Evolutionary conservation across 2,888 invertebrate genomes (phyloP), one percentile per base, ranked within the genome.

Genomic region (Penaeus monodon): DNA sequence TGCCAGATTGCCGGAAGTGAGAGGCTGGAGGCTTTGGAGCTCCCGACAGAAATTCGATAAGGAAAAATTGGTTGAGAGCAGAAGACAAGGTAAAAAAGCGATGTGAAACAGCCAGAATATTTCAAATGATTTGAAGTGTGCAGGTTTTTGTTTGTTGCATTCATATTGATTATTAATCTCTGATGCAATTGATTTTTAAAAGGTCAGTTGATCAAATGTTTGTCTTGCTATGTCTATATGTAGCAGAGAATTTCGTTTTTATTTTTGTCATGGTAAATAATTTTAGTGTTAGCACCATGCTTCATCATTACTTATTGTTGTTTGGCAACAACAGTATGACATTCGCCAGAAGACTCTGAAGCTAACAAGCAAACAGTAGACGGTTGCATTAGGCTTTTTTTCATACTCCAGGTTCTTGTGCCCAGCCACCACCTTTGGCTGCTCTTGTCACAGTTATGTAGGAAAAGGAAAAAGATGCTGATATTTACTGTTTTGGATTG

Each of bases 361-460:
- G 93, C 93, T 99, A 85, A 99, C 99, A n/a, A 0, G 99, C 99
- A 0, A 99, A 99, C 93, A 98, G 98, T 85, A 99, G 99, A 99
- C 91, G 99, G 99, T 20, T 99, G 99, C 92, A n/a, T 94, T 99
- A 81, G 99, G 99, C 22, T n/a, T n/a, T n/a, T 99, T 99, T 91
- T 94, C 96, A 0, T 95, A 96, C 92, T 98, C 98, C 0, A 94
- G 99, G 80, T 99, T 99, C 93, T 99, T 96, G n/a, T 92, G 99
- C 99, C 0, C 98, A n/a, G 98, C 93, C 97, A 97, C 85, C n/a
- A n/a, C n/a, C n/a, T n/a, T 94, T 99, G 88, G 99, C 99, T n/a
- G 98, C 99, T 2, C 93, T 99, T 63, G 96, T 99, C 65, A 99
- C 99, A 1, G 95, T 96, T 92, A 93, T 57, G 57, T 57, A 57